These are phyloP conservation scores for Rhagoletis pomonella DNA, from an alignment of 1,140 invertebrate genomes.

Conservation along the genomic window DNA sequence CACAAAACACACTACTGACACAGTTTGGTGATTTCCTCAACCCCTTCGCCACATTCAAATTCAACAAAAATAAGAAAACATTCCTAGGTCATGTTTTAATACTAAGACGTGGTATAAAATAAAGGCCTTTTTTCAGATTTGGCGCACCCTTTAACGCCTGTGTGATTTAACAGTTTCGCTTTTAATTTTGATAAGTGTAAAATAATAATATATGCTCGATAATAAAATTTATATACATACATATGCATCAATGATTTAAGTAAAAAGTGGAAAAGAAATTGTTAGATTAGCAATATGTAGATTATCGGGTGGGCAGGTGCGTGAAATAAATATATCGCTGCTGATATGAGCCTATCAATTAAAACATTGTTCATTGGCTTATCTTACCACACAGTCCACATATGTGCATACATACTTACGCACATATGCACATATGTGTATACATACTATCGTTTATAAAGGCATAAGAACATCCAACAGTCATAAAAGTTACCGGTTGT, in stretches of 20 bases:
- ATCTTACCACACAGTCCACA: not conserved
- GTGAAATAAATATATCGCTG: no score
- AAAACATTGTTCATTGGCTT: not conserved
- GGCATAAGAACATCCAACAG: not conserved
- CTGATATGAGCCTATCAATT: not conserved
- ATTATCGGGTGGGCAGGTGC: not conserved
- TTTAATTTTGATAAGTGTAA: not conserved
- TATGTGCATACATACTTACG: no score
- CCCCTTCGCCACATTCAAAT: no score
- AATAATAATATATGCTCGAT: not conserved
- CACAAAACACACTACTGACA: no score
- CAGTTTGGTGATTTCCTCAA: no score
- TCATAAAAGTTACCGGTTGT: no score
- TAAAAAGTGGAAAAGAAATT: not conserved
- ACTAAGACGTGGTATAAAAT: no score
- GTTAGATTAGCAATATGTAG: not conserved
- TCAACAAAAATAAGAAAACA: no score
- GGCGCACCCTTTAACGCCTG: no score
- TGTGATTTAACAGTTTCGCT: not conserved
- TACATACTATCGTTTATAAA: not conserved
- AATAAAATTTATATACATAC: not conserved
- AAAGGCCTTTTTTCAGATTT: no score
- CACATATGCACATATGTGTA: not conserved
- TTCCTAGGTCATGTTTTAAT: no score
- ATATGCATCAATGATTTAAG: not conserved